Conservation (phyloP, 2,888 invertebrate species). For the Oegoconia quadripuncta region DNA sequence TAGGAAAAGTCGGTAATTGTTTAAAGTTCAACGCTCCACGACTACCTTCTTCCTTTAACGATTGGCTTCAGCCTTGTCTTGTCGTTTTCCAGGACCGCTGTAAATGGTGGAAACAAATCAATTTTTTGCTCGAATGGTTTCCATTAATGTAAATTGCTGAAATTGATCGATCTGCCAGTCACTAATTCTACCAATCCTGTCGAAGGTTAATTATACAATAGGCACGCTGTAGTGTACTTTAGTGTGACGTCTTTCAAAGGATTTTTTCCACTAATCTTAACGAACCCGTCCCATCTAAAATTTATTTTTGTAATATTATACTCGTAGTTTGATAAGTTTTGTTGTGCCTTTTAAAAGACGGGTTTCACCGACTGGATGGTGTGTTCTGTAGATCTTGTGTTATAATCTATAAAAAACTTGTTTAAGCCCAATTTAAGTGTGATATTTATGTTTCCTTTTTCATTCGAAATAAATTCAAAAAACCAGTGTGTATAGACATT, state of each 20-base stretch:
- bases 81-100: slow-evolving; percentile 19
- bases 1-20: too few species aligned
- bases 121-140: slow-evolving; percentile 42
- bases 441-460: slow-evolving; percentile 13
- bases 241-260: slow-evolving; percentile 1
- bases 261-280: slow-evolving; percentile 2
- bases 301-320: slow-evolving; percentile 11
- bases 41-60: too few species aligned
- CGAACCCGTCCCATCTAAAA: slow-evolving; percentile 21
- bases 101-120: slow-evolving; percentile 17
- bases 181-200: too few species aligned
- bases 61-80: slow-evolving; percentile 39
- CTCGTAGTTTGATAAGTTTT: slow-evolving; percentile 5
- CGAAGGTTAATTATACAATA: slow-evolving; percentile 37
- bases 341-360: slow-evolving; percentile 23
- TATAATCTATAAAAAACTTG: slow-evolving; percentile 12
- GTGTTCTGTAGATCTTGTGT: too few species aligned
- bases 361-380: slow-evolving; percentile 26
- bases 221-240: slow-evolving; percentile 12
- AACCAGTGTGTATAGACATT: slow-evolving; percentile 26
- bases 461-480: slow-evolving; percentile 16
- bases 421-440: not conserved
- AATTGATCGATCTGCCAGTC: slow-evolving; percentile 50
- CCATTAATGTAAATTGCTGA: slow-evolving; percentile 51
- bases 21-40: too few species aligned